Evolutionary conservation across 1,140 invertebrate genomes (phyloP), one percentile per base, ranked within the genome.

Genomic region (Drosophila saltans): DNA sequence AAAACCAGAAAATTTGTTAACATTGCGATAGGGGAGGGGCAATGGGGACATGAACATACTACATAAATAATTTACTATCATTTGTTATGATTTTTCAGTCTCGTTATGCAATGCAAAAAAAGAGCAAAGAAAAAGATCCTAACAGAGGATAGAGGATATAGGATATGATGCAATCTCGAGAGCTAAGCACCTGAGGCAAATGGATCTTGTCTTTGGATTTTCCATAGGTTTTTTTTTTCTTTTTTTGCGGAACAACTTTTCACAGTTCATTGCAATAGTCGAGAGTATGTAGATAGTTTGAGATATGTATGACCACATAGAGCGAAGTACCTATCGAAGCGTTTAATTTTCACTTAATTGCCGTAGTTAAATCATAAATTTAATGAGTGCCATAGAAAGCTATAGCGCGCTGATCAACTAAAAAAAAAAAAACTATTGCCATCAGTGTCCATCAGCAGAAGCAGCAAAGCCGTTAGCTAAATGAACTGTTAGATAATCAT

Each of bases 271-370:
- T 36, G 45, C 16, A 48, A 55, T 55, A 24, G 52, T 28, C 6
- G 26, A 21, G 26, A 56, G 24, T 28, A 10, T 58, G 6, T 33
- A 36, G 33, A 36, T 36, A 36, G 6, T 7, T 36, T 36, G 33
- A 36, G 33, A 36, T 36, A 36, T 36, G 33, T 36, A 36, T 36
- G 33, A 36, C 33, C 30, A 57, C 28, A 58, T 58, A 21, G 16
- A 36, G 56, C 24, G 3, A 33, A 10, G 43, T 56, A 28, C 52
- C 74, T 59, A 77, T 70, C 66, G 73, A 64, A 77, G 74, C 74
- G 59, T 77, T 77, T 77, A 77, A 76, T 77, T 77, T 77, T 77
- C 66, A 77, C 74, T 65, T 77, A 77, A 77, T 76, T 77, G 74
- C 66, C 66, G 74, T 77, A 77, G 74, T 77, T 77, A 77, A 77